These are phyloP conservation scores for Drosophila quasianomalipes DNA, from an alignment of 2,888 invertebrate species.

Conservation along the genomic window DNA sequence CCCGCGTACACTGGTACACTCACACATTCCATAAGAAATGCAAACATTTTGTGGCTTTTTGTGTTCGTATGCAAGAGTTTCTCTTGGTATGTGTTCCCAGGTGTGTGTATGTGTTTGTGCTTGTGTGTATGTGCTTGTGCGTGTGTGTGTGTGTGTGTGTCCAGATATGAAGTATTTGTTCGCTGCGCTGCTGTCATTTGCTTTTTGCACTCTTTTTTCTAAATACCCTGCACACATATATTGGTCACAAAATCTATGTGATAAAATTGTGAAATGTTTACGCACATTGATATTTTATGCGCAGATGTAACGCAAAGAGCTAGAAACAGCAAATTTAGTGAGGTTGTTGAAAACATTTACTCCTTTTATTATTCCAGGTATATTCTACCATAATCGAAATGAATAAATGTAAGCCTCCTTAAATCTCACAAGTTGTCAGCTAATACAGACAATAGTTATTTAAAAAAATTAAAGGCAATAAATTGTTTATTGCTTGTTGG, in stretches of 20 bases:
- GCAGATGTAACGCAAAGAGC: background rate
- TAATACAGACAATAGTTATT: background rate
- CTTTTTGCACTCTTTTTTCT: conserved; percentile 40
- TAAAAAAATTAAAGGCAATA: background rate
- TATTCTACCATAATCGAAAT: background rate
- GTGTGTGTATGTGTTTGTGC: conserved; percentile 9
- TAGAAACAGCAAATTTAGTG: no score
- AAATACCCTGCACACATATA: conserved; percentile 9
- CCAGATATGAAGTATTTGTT: conserved; percentile 64
- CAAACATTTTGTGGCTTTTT: conserved; percentile 45
- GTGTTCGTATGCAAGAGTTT: conserved; percentile 2
- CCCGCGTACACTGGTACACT: conserved; percentile 8
- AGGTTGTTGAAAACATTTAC: background rate
- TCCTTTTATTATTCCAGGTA: background rate
- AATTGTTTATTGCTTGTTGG: background rate
- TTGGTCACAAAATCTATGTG: background rate
- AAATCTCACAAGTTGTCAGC: background rate
- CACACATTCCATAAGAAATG: conserved; percentile 12
- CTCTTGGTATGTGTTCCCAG: conserved; percentile 3
- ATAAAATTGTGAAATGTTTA: background rate
- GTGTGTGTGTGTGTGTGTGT: conserved; percentile 23
- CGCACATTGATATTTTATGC: background rate
- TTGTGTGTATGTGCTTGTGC: conserved; percentile 14
- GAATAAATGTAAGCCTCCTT: background rate
- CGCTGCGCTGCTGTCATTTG: conserved; percentile 50